phyloP scores from a whole-genome alignment of 2,797 vertebrate genomes.

The Spea hammondii region DNA sequence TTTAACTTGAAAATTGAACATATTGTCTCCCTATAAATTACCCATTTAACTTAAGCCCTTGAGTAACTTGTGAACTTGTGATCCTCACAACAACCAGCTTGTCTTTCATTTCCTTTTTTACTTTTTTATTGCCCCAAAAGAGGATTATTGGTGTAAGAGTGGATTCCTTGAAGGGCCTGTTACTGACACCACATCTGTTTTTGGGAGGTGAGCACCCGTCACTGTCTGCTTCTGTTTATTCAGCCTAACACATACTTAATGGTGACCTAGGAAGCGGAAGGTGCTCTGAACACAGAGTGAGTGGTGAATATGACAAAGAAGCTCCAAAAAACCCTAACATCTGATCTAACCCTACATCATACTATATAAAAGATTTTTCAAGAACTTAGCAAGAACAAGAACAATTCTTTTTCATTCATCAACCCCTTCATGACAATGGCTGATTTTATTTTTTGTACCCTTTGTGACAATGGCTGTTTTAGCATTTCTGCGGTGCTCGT shows the following conservation, averaged over 20 bases:
- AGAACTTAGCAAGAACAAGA: no score
- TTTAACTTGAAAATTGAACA: constrained; percentile 43
- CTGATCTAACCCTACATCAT: neutral
- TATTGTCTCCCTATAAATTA: constrained; percentile 50
- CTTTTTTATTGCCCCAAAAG: constrained; percentile 47
- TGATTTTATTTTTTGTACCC: no score
- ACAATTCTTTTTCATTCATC: no score
- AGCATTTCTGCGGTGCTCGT: no score
- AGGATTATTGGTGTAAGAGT: constrained; percentile 47
- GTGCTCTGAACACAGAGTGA: constrained; percentile 32
- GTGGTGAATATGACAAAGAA: neutral
- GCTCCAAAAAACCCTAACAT: neutral
- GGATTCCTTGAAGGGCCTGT: constrained; percentile 45
- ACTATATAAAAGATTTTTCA: no score
- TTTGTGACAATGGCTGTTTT: no score
- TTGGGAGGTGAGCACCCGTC: constrained; percentile 40
- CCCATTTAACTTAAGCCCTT: constrained; percentile 44
- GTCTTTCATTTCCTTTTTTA: constrained; percentile 47
- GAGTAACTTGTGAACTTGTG: constrained; percentile 46
- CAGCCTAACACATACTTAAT: constrained; percentile 47
- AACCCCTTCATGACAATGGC: no score
- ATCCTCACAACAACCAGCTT: constrained; percentile 33
- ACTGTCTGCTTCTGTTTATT: constrained; percentile 49
- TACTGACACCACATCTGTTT: constrained; percentile 49
- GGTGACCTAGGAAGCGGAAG: constrained; percentile 45